phyloP scores from a whole-genome alignment of 2,113 vertebrate genomes.

The Phylloscopus trochilus region DNA sequence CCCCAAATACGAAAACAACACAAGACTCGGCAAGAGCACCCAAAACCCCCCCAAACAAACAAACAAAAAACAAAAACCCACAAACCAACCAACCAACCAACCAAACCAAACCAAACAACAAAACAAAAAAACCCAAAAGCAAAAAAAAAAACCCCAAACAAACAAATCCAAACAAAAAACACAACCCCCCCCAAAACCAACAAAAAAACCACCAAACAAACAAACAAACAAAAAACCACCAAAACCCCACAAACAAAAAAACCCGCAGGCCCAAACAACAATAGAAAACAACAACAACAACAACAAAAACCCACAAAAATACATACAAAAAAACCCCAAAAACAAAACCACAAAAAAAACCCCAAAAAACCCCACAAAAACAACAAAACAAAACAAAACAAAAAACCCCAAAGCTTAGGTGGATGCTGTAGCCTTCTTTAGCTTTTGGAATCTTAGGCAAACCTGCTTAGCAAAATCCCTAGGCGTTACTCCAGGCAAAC shows the following conservation, averaged over 20 bases:
- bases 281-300: not conserved
- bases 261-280: too few species aligned
- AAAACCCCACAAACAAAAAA: not conserved
- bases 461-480: not conserved
- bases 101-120: too few species aligned
- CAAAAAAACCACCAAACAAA: not conserved
- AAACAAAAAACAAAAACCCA: too few species aligned
- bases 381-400: not conserved
- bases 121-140: too few species aligned
- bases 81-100: too few species aligned
- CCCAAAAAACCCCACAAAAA: too few species aligned
- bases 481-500: not conserved
- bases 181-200: not conserved
- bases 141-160: too few species aligned
- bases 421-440: not conserved
- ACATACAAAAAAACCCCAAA: too few species aligned
- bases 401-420: not conserved
- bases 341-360: not conserved
- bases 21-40: not conserved
- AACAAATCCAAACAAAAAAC: too few species aligned
- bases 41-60: too few species aligned
- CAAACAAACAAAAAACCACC: too few species aligned
- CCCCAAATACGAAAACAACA: accelerated
- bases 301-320: too few species aligned
- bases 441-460: not conserved